Base-by-base conservation (phyloP, 2,888 invertebrate genomes). In the Camptogramma bilineatum region DNA sequence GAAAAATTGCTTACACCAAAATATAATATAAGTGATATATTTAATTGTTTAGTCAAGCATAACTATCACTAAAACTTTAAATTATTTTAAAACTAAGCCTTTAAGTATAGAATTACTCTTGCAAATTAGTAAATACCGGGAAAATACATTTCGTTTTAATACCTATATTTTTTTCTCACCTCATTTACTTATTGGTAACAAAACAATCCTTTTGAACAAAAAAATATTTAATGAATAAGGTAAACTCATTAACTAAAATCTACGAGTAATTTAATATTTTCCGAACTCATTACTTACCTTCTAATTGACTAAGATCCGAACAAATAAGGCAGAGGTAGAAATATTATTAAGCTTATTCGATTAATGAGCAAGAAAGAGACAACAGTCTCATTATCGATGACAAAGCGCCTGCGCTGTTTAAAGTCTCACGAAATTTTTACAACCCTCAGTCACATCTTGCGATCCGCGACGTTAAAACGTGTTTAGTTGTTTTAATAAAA, bases 341-440 rank as follows among this genome's bases (percentile, higher is more conserved):
- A 39, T 39, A 13, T 13, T 9, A 39, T 13, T 39, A 31, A 5
- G 31, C 10, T 8, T 10, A 9, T 31, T 10, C 0, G 10, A 13
- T 39, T 39, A 63, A 66, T 54, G 39, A 13, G 17, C 1, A 16
- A 64, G 62, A 73, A 61, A 51, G 60, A 66, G 70, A 55, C 52
- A 58, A 17, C 34, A 21, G 10, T 16, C 34, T 54, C 19, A 47
- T 55, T 62, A 62, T 16, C 48, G 44, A 52, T 24, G 0, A 46
- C 19, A 52, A 63, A 57, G 70, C 68, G 67, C 65, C 16, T 47
- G 52, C 64, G 63, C 16, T 46, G 60, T 57, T 69, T 70, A 72
- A 64, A 70, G 51, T 24, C 50, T 10, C 42, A 42, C 24, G 2
- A 53, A 61, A 28, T n/a, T 9, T 17, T 7, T 5, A 51, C 28